Percentiles rank a stretch among this genome's conserved stretches.
phyloP scores from a whole-genome alignment of 2,888 invertebrate species.

The Chymomyza caudatula region DNA sequence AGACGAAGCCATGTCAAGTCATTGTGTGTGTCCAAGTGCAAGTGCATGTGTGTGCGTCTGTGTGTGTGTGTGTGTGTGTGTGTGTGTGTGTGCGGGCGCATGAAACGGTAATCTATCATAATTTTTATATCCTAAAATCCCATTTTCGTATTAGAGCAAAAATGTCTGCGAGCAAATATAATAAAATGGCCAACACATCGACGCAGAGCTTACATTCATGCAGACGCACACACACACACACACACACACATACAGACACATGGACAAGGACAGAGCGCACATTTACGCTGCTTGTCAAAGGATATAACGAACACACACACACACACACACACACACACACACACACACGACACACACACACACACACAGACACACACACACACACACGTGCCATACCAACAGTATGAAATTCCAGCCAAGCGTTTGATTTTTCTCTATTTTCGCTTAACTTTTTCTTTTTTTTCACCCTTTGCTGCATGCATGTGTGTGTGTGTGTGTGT shows the following conservation, averaged over 20 bases:
- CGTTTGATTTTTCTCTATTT: constrained; percentile 64
- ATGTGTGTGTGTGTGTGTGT: background rate
- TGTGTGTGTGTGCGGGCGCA: constrained; percentile 29
- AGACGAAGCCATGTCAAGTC: constrained; percentile 37
- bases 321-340: constrained; percentile 1
- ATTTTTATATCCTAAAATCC: constrained; percentile 76
- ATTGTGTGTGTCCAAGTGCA: constrained; percentile 11
- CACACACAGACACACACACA: constrained; percentile 9
- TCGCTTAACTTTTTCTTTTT: constrained; percentile 29
- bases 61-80: constrained; percentile 13
- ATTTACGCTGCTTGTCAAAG: constrained; percentile 64
- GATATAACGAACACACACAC: constrained; percentile 48
- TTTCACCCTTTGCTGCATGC: constrained; percentile 6
- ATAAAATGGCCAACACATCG: constrained; percentile 69
- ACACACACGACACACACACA: constrained; percentile 8
- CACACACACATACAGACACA: constrained; percentile 28
- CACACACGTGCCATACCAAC: constrained; percentile 49
- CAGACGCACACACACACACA: background rate
- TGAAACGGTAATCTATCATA: constrained; percentile 75
- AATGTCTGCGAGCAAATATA: constrained; percentile 74
- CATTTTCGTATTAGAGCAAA: constrained; percentile 74
- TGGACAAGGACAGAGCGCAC: constrained; percentile 27
- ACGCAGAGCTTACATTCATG: constrained; percentile 34
- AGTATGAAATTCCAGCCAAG: constrained; percentile 70
- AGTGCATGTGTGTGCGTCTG: constrained; percentile 16